Conservation (phyloP, 2,888 invertebrate species). For the Drosophila glabriapex region DNA sequence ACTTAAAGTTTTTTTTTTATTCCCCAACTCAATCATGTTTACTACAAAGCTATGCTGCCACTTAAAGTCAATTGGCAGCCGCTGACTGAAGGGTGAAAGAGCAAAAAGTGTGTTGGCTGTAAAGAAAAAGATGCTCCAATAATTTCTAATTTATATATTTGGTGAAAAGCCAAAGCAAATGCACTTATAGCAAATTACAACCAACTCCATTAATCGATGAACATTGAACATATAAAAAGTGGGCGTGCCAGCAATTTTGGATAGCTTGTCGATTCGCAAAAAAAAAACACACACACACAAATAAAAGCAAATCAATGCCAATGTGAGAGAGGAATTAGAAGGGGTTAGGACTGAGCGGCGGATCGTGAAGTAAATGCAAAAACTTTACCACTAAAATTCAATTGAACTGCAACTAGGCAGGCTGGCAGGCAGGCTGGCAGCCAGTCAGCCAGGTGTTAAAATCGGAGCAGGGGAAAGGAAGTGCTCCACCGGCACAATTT, state of each 20-base stretch:
- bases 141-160: constrained; percentile 79
- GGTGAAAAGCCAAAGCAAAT: constrained; percentile 58
- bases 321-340: not conserved
- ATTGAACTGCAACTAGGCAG: constrained; percentile 59
- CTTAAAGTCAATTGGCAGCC: constrained; percentile 49
- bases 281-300: not conserved
- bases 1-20: constrained; percentile 34
- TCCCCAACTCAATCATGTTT: constrained; percentile 16
- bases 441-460: constrained; percentile 13
- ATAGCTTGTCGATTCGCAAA: not conserved
- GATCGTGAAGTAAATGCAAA: constrained; percentile 9
- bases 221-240: constrained; percentile 49
- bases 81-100: constrained; percentile 7
- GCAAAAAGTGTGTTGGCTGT: not conserved
- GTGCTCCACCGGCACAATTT: constrained; percentile 14
- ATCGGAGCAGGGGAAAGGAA: not conserved
- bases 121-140: constrained; percentile 57
- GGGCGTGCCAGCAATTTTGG: constrained; percentile 13
- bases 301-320: constrained; percentile 22
- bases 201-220: constrained; percentile 55
- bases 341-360: not conserved
- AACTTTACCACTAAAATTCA: constrained; percentile 68
- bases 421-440: not conserved
- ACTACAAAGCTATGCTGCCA: constrained; percentile 41
- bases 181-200: constrained; percentile 70